A percentile compares a stretch with the other conserved stretches of the same genome.
Conservation (phyloP, 2,797 vertebrate genomes). For the Corythornis leucogaster region DNA sequence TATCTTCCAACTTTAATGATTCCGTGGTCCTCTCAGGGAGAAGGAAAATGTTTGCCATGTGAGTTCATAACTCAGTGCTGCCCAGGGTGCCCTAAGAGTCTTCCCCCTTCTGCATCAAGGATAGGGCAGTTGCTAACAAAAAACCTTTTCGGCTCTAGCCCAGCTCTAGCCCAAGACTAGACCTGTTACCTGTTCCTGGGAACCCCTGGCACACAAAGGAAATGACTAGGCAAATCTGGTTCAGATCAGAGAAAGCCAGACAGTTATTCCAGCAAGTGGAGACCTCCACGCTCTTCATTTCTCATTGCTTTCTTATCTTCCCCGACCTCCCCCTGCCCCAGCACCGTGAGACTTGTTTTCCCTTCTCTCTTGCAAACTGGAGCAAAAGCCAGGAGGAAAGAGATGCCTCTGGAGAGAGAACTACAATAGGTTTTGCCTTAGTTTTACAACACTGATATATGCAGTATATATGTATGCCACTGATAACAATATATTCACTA, state of each 20-base stretch:
- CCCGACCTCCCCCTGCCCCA: not conserved
- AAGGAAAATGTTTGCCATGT: not conserved
- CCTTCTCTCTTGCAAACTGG: not conserved
- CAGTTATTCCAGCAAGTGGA: not conserved
- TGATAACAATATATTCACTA: not conserved
- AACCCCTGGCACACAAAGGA: not conserved
- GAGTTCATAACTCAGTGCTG: not conserved
- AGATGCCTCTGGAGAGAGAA: not conserved
- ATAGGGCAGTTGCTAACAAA: not conserved
- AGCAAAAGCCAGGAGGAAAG: not conserved
- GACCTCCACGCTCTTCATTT: not conserved
- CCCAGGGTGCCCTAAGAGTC: not conserved
- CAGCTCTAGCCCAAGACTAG: not conserved
- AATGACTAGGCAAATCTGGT: not conserved
- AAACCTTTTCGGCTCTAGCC: not conserved
- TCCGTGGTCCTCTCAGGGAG: not conserved
- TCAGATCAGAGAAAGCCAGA: not conserved
- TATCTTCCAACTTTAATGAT: no score
- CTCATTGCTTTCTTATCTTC: not conserved
- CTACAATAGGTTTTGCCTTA: not conserved
- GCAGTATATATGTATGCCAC: rapidly evolving
- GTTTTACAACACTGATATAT: not conserved
- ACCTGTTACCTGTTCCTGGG: not conserved
- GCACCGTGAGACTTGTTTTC: not conserved
- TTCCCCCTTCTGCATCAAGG: not conserved